Base-by-base conservation (phyloP, 2,113 vertebrate genomes). In the Hyperoodon ampullatus region DNA sequence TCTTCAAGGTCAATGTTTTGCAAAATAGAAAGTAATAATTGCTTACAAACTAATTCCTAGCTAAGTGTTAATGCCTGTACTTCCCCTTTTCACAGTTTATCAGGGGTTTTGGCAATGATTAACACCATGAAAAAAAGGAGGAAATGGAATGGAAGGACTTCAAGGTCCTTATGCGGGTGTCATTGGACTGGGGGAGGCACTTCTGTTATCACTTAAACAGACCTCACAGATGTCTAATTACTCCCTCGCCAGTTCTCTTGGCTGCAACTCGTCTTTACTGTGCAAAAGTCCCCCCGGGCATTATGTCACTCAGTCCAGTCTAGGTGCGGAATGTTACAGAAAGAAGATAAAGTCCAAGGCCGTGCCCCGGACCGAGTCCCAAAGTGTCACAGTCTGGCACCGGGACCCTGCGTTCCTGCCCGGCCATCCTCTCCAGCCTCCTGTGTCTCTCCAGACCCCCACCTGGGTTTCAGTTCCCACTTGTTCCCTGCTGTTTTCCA, bases 331-430 rank as follows among this genome's bases (percentile, higher is more conserved):
- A 21, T 9, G 23, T 68, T 28, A 4, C 1, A 2, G 42, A 23
- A 39, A 0, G 10, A 39, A 74, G 74, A 61, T 28, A 16, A 68
- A 39, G 24, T 55, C n/a, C 19, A 28, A n/a, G 66, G 42, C 12
- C 9, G 2, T 0, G 21, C 10, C 26, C 44, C 9, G 4, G 44
- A 5, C 14, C 1, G 30, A 55, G 80, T 19, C 33, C 74, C 8
- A 28, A 33, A 6, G 0, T 4, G 28, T 8, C 75, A 33, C 21
- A 10, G n/a, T 11, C 61, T 63, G 71, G 21, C 16, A 23, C 6
- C 33, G 8, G 19, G 5, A 12, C 28, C 66, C 58, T 6, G 2
- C 0, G 0, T 2, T 13, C 35, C 80, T 12, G 1, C 42, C 12
- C 10, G 11, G 1, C 35, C 42, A 14, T 44, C 55, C 26, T 9